A percentile compares a stretch with the other conserved stretches of the same genome.
These are phyloP conservation scores for Coturnix japonica DNA, from an alignment of 2,113 vertebrate genomes.

Conservation along the genomic window DNA sequence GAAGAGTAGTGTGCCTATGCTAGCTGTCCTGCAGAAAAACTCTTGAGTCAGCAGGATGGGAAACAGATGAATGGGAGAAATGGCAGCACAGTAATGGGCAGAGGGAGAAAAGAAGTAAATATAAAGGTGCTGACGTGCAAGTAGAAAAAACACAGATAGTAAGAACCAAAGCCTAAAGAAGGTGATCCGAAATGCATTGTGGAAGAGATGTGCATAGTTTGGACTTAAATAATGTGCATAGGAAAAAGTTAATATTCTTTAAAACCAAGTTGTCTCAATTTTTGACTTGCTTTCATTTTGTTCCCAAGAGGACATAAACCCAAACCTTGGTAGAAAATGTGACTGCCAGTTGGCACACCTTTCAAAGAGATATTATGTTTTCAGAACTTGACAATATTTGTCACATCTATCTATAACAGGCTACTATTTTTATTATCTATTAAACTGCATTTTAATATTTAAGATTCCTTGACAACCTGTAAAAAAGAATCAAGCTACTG, in stretches of 20 bases:
- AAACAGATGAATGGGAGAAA: neutral
- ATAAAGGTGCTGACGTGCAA: neutral
- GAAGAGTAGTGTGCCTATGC: neutral
- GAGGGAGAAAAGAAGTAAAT: neutral
- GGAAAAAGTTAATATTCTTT: neutral
- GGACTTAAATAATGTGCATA: neutral
- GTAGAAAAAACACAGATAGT: neutral
- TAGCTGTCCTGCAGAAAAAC: neutral
- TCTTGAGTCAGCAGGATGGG: neutral
- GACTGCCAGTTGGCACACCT: slow-evolving; percentile 26
- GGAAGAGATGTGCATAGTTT: neutral
- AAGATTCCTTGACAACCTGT: neutral
- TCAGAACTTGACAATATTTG: neutral
- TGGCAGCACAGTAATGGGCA: neutral
- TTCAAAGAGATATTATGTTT: slow-evolving; percentile 11
- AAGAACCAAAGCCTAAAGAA: neutral
- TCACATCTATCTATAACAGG: neutral
- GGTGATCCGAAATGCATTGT: neutral
- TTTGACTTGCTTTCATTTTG: neutral
- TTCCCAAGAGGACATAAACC: neutral
- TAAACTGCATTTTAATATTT: neutral
- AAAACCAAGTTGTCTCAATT: neutral
- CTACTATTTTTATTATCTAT: neutral
- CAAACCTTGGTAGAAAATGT: neutral
- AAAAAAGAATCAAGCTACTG: neutral